Base-by-base conservation (phyloP, 2,888 invertebrate genomes). In the Lasioglossum pauxillum region DNA sequence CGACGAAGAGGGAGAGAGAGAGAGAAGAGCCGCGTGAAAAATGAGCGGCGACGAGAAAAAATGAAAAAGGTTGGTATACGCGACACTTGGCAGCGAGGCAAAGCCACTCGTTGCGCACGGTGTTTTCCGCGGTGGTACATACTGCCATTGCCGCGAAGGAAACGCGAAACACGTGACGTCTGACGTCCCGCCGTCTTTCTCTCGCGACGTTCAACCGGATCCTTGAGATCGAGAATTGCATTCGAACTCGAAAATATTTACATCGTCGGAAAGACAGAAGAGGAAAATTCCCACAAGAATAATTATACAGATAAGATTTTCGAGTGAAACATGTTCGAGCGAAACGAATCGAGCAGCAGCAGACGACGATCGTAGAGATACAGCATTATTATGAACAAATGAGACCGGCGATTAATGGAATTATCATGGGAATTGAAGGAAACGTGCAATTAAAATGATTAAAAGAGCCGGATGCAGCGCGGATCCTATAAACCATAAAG, bases 91-190 rank as follows among this genome's bases (percentile, higher is more conserved):
- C 78, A 78, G 57, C 75, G 78, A 69, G 53, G 78, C 76, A 83
- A 82, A 74, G 80, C 79, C 77, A 84, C 75, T 77, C 83, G 78
- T 88, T 86, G 78, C 75, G 77, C 74, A 80, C 53, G 35, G 79
- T 78, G 71, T 72, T 76, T 72, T 76, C 57, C 67, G 83, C 49
- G 19, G 81, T 72, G 72, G 75, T 81, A 75, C 23, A 1, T 41
- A 46, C 16, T 75, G 64, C 72, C 78, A 88, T 78, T 73, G 78
- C 64, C 82, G 81, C 38, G 16, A 64, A 31, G 79, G 44, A 73
- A 71, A 71, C 69, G 49, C 69, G 90, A 90, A 91, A 90, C 93
- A 92, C 93, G 92, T 92, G 92, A 92, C 88, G 93, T 93, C 93
- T 93, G 93, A 92, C 79, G 85, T 90, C 88, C 89, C 89, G 89